Percentiles rank a stretch among this genome's conserved stretches.
Conservation (phyloP, 2,113 vertebrate species). For the Cheilinus undulatus region DNA sequence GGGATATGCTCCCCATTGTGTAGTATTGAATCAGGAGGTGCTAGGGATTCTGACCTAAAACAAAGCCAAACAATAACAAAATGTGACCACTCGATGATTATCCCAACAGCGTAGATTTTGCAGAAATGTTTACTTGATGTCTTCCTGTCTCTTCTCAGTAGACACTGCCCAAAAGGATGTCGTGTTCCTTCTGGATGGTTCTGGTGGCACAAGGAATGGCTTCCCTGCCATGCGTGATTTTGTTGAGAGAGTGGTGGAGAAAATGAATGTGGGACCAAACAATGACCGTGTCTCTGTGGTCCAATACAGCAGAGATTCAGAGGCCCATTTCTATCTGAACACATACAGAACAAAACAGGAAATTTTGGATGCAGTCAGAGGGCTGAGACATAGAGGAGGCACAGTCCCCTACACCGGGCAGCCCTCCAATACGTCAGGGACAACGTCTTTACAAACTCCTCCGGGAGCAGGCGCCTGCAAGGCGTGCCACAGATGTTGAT, state of each 20-base stretch:
- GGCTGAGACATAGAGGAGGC: conserved; percentile 76
- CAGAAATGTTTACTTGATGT: neutral
- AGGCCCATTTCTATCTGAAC: conserved; percentile 77
- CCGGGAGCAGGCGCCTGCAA: conserved; percentile 89
- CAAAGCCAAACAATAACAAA: too few species aligned
- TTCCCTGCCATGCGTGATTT: conserved; percentile 63
- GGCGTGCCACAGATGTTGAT: conserved; percentile 89
- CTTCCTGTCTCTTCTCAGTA: conserved; percentile 22
- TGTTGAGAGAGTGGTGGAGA: conserved; percentile 60
- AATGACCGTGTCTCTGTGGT: conserved; percentile 75
- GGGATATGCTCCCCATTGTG: too few species aligned
- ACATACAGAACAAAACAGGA: conserved; percentile 65
- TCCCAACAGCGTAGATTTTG: neutral
- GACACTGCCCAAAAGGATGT: conserved; percentile 85
- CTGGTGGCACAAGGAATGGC: conserved; percentile 73
- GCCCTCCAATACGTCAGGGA: conserved; percentile 86
- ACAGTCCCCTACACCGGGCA: conserved; percentile 86
- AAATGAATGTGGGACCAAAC: conserved; percentile 39
- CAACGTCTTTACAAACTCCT: conserved; percentile 84
- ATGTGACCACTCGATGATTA: neutral
- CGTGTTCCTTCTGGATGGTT: conserved; percentile 92
- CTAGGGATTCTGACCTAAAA: too few species aligned
- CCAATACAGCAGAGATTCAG: conserved; percentile 73
- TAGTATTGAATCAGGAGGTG: too few species aligned
- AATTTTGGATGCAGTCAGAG: conserved; percentile 48